Conservation (phyloP, 2,797 vertebrate species). For the Lepus townsendii region DNA sequence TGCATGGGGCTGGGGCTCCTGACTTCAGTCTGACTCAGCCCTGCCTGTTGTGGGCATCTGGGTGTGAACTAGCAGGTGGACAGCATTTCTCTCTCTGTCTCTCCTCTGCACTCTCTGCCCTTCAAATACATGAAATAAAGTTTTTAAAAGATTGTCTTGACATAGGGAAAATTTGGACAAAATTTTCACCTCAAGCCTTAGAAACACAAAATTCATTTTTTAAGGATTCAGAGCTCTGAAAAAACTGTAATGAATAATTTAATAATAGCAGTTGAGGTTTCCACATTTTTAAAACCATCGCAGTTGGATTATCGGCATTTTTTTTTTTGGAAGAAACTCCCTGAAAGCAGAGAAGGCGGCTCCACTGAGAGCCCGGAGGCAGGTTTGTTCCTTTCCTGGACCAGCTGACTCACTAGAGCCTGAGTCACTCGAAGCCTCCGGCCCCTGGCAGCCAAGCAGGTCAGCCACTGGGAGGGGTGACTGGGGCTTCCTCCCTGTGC, state of each 20-base stretch:
- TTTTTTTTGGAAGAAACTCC: constrained; percentile 22
- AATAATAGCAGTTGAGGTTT: constrained; percentile 24
- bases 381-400: not conserved
- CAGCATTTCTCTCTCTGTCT: too few relatives aligned
- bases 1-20: too few relatives aligned
- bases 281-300: not conserved
- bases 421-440: not conserved
- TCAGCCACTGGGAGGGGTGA: not conserved
- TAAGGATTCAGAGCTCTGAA: constrained; percentile 30
- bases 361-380: not conserved
- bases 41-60: too few relatives aligned
- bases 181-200: constrained; percentile 17
- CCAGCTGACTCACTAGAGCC: not conserved
- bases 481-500: not conserved
- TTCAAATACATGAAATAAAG: too few relatives aligned
- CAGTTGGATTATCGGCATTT: not conserved
- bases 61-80: too few relatives aligned
- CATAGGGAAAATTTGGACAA: constrained; percentile 9
- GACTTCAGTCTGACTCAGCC: too few relatives aligned
- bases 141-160: not conserved
- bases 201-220: constrained; percentile 49
- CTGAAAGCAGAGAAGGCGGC: not conserved
- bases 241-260: constrained; percentile 68
- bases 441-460: not conserved
- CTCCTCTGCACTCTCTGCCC: too few relatives aligned